phyloP scores from a whole-genome alignment of 2,888 invertebrate species.

The Theretra japonica region DNA sequence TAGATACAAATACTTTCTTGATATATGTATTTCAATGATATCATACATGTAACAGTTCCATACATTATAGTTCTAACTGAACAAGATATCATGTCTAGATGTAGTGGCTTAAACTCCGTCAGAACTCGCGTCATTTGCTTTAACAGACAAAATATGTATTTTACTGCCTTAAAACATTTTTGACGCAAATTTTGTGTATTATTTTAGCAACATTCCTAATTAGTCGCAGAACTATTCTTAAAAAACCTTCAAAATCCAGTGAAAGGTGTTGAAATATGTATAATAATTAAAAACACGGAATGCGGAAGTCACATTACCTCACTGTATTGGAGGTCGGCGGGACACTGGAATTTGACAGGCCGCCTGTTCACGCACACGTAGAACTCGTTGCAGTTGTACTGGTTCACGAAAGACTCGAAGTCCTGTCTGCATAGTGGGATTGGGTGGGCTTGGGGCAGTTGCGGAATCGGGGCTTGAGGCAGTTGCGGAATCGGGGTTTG shows the following conservation, averaged over 20 bases:
- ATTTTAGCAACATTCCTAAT: neutral
- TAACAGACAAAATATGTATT: no score
- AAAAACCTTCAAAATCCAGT: conserved; percentile 27
- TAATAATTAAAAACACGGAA: conserved; percentile 36
- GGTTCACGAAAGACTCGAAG: conserved; percentile 86
- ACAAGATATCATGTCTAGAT: no score
- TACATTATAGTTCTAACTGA: no score
- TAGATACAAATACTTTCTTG: no score
- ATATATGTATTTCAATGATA: no score
- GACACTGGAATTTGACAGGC: conserved; percentile 86
- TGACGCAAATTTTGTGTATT: no score
- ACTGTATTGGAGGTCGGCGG: conserved; percentile 85
- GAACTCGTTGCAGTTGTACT: conserved; percentile 86
- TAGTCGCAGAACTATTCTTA: neutral
- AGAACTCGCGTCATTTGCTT: no score
- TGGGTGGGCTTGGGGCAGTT: conserved; percentile 13
- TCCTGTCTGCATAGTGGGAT: conserved; percentile 78
- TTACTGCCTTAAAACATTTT: no score
- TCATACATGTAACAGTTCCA: no score
- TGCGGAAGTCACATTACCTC: conserved; percentile 70
- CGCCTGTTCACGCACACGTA: conserved; percentile 86
- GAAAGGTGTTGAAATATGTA: conserved; percentile 36
- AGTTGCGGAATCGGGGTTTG: conserved; percentile 32
- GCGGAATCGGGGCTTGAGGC: conserved; percentile 31
- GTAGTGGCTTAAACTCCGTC: no score